A percentile compares a stretch with the other conserved stretches of the same genome.
These are phyloP conservation scores for Potamilus streckersoni DNA, from an alignment of 1,140 invertebrate genomes.

Conservation along the genomic window DNA sequence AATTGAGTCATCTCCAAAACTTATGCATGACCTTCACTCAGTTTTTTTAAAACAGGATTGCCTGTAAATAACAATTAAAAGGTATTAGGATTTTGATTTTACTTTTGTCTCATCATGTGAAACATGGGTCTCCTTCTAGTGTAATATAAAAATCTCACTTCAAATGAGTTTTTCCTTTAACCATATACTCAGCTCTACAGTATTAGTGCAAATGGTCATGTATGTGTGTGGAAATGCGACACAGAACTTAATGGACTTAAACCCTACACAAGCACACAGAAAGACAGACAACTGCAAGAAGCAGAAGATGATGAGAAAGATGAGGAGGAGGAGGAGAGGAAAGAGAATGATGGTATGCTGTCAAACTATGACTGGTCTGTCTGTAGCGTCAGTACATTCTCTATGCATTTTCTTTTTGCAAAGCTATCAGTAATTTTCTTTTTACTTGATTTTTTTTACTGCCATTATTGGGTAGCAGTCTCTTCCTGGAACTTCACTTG, in stretches of 20 bases:
- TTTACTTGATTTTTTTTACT: too few species aligned
- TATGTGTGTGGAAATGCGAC: slow-evolving; percentile 91
- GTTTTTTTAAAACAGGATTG: too few species aligned
- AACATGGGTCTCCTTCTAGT: not conserved
- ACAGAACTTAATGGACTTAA: slow-evolving; percentile 77
- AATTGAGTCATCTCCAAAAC: too few species aligned
- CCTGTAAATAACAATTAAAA: too few species aligned
- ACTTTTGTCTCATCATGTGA: not conserved
- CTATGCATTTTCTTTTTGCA: not conserved
- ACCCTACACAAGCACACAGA: slow-evolving; percentile 37
- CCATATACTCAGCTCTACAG: slow-evolving; percentile 59
- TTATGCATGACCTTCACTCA: too few species aligned
- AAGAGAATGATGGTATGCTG: not conserved
- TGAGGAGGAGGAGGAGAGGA: slow-evolving; percentile 67
- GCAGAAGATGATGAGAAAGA: slow-evolving; percentile 48
- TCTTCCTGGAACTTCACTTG: too few species aligned
- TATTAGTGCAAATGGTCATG: slow-evolving; percentile 73
- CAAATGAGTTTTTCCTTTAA: slow-evolving; percentile 2
- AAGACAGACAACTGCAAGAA: slow-evolving; percentile 2
- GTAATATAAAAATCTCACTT: too few species aligned
- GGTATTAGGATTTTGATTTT: too few species aligned
- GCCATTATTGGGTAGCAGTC: too few species aligned
- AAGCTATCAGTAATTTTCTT: not conserved
- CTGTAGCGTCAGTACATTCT: not conserved
- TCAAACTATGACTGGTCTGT: not conserved